Evolutionary conservation across 2,797 vertebrate species (phyloP).

Genomic region (Somateria mollissima): DNA sequence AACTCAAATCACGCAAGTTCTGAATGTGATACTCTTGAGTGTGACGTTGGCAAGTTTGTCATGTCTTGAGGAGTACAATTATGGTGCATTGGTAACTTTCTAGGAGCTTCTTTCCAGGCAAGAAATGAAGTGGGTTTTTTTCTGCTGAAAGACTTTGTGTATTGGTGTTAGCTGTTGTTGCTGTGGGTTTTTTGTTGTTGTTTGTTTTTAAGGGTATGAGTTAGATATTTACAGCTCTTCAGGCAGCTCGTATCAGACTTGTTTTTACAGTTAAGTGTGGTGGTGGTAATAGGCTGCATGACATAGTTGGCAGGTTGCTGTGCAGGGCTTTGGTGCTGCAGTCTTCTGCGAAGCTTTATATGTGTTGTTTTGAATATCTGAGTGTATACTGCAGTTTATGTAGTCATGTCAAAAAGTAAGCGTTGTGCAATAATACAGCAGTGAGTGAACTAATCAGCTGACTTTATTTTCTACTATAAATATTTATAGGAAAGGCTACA

Average conservation of each 20-base stretch:
- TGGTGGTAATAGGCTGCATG: not conserved
- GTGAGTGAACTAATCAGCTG: not conserved
- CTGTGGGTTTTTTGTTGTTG: not conserved
- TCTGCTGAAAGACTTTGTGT: accelerated
- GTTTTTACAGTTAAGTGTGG: not conserved
- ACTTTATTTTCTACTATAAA: not conserved
- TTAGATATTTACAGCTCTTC: not conserved
- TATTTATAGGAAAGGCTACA: not conserved
- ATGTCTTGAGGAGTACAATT: not conserved
- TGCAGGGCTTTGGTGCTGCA: not conserved
- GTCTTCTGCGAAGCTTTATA: not conserved
- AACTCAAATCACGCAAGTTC: not conserved
- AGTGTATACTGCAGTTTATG: not conserved
- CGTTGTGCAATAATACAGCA: not conserved
- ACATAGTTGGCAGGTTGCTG: not conserved
- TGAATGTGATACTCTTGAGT: not conserved
- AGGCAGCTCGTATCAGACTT: not conserved
- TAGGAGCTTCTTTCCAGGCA: slow-evolving; percentile 18
- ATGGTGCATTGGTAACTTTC: not conserved
- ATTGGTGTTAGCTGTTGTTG: not conserved
- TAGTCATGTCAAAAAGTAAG: not conserved
- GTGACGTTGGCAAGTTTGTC: not conserved
- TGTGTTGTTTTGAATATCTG: not conserved
- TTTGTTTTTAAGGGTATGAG: not conserved
- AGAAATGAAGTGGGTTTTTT: not conserved